Evolutionary conservation across 2,797 vertebrate species (phyloP).

Genomic region (Schizothorax lantsangensis): DNA sequence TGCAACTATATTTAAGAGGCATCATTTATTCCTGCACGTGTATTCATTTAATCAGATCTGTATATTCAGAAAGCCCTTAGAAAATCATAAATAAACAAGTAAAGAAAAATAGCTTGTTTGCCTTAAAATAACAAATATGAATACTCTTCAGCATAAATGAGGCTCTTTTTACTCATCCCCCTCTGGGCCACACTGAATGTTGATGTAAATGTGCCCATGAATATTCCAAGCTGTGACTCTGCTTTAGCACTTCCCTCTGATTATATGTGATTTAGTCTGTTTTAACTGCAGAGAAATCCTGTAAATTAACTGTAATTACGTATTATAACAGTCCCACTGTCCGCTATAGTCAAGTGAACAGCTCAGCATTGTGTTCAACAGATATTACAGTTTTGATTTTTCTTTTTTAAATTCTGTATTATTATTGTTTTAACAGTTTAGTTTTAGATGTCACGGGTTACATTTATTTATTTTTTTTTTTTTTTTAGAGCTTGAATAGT

Average conservation of each 20-base stretch:
- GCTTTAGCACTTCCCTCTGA: background rate
- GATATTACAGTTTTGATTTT: background rate
- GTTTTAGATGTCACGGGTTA: background rate
- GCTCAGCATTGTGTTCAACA: too few species aligned
- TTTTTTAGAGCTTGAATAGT: too few species aligned
- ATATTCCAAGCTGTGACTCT: conserved; percentile 7
- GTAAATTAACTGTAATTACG: background rate
- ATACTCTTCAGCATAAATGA: background rate
- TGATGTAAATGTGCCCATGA: background rate
- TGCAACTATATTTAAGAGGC: background rate
- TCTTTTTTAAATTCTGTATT: background rate
- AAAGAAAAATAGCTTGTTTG: background rate
- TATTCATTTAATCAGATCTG: background rate
- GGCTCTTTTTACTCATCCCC: background rate
- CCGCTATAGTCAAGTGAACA: background rate
- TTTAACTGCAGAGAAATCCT: conserved; percentile 10
- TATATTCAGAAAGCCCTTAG: background rate
- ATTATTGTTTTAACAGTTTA: background rate
- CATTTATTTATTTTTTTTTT: too few species aligned
- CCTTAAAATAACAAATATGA: conserved; percentile 1
- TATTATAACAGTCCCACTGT: background rate
- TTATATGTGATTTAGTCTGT: background rate
- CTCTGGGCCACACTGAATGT: conserved; percentile 15
- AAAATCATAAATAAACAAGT: background rate
- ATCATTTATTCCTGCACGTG: conserved; percentile 1